These are phyloP conservation scores for Drosophila pseudotakahashii DNA, from an alignment of 2,888 invertebrate genomes.

Conservation along the genomic window DNA sequence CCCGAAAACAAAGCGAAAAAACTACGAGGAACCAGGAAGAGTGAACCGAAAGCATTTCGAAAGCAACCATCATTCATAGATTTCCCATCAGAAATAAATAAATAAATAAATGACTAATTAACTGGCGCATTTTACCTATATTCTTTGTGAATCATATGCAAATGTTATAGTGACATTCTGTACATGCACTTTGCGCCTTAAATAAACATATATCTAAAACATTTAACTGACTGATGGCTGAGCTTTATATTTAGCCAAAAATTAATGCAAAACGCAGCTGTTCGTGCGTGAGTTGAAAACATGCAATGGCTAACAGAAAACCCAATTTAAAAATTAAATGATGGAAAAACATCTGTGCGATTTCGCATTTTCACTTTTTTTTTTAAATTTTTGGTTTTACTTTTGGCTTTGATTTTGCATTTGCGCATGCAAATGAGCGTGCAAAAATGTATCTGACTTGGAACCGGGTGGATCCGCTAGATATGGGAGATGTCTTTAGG, in stretches of 20 bases:
- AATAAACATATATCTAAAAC: conserved; percentile 35
- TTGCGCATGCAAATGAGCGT: conserved; percentile 73
- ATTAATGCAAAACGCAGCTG: conserved; percentile 51
- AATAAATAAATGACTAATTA: conserved; percentile 44
- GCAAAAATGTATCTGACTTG: conserved; percentile 51
- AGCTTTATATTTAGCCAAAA: conserved; percentile 31
- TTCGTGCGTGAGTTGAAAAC: conserved; percentile 56
- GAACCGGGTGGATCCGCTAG: conserved; percentile 24
- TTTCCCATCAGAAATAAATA: conserved; percentile 2
- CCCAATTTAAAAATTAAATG: conserved; percentile 41
- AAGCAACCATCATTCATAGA: conserved; percentile 11
- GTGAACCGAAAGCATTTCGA: conserved; percentile 1
- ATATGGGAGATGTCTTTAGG: conserved; percentile 10
- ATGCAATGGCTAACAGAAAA: conserved; percentile 17
- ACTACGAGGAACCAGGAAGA: conserved; percentile 26
- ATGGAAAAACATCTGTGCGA: conserved; percentile 58
- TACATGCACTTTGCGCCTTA: conserved; percentile 49
- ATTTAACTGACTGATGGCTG: conserved; percentile 6
- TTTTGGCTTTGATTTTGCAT: conserved; percentile 17
- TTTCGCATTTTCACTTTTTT: conserved; percentile 70
- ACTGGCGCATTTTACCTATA: conserved; percentile 30
- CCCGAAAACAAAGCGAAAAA: neutral
- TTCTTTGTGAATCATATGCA: conserved; percentile 50
- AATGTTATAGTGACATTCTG: conserved; percentile 28
- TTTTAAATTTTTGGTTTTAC: conserved; percentile 10